Conservation (phyloP, 2,888 invertebrate genomes). For the Drosophila cognata region DNA sequence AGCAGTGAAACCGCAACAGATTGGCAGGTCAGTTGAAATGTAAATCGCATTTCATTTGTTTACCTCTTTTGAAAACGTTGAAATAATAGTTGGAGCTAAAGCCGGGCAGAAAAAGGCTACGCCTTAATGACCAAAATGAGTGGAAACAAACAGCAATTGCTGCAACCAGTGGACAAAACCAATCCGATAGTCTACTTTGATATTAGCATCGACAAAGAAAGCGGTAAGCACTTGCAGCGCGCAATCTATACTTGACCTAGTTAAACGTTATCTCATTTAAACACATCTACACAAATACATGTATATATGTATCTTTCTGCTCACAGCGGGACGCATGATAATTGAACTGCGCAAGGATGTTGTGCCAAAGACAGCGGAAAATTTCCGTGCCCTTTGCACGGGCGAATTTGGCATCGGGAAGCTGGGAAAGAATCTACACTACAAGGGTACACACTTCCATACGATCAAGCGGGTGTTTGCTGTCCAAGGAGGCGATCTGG, state of each 20-base stretch:
- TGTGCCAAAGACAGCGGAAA: slow-evolving; percentile 95
- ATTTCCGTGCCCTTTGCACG: slow-evolving; percentile 96
- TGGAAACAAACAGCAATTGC: slow-evolving; percentile 39
- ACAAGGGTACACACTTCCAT: slow-evolving; percentile 93
- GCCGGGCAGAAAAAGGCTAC: slow-evolving; percentile 10
- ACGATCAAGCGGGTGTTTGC: slow-evolving; percentile 94
- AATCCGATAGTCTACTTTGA: slow-evolving; percentile 91
- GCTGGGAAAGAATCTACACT: slow-evolving; percentile 91
- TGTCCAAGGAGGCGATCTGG: slow-evolving; percentile 93
- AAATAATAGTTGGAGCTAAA: slow-evolving; percentile 5
- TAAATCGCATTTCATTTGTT: slow-evolving; percentile 52
- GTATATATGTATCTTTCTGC: slow-evolving; percentile 9
- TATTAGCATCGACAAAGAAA: slow-evolving; percentile 88
- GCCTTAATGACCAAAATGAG: slow-evolving; percentile 55
- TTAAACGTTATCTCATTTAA: slow-evolving; percentile 27
- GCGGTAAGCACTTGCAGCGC: slow-evolving; percentile 86
- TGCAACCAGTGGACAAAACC: slow-evolving; percentile 60
- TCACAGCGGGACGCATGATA: slow-evolving; percentile 91
- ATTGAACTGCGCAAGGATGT: slow-evolving; percentile 94
- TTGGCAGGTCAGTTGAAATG: slow-evolving; percentile 37
- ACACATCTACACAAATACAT: slow-evolving; percentile 2
- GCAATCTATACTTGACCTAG: slow-evolving; percentile 44
- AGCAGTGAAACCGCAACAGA: slow-evolving; percentile 3
- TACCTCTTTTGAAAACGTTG: slow-evolving; percentile 32
- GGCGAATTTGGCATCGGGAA: slow-evolving; percentile 93